These are phyloP conservation scores for Eutolmus rufibarbis DNA, from an alignment of 2,888 invertebrate species.

Conservation along the genomic window DNA sequence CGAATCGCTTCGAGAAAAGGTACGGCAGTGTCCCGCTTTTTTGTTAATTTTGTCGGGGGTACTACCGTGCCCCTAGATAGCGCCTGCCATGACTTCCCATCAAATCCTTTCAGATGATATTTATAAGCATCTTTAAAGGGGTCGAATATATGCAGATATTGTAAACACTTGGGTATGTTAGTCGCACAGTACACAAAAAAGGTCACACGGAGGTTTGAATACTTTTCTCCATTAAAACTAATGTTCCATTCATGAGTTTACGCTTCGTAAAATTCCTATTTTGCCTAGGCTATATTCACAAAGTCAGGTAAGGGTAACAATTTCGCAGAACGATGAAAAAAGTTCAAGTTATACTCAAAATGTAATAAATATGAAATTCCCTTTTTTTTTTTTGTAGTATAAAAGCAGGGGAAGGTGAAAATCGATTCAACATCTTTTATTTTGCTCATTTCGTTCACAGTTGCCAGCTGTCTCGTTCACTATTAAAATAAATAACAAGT, in stretches of 20 bases:
- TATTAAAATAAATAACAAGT: background rate
- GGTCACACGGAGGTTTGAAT: background rate
- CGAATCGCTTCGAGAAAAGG: too few relatives aligned
- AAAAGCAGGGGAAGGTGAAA: background rate
- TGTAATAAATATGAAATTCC: background rate
- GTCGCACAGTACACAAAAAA: background rate
- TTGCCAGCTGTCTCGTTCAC: background rate
- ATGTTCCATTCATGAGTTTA: slow-evolving; percentile 38
- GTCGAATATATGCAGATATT: too few relatives aligned
- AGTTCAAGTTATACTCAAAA: background rate
- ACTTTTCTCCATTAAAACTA: slow-evolving; percentile 29
- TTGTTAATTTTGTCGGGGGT: too few relatives aligned
- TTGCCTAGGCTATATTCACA: background rate
- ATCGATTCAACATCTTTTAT: background rate
- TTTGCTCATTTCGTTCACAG: background rate
- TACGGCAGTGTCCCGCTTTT: too few relatives aligned
- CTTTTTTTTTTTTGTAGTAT: too few relatives aligned
- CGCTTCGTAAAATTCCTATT: slow-evolving; percentile 21
- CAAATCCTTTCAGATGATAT: too few relatives aligned
- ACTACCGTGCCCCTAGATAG: too few relatives aligned
- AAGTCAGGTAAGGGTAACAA: background rate
- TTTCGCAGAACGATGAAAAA: background rate
- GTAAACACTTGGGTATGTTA: background rate
- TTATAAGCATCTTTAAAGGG: background rate
- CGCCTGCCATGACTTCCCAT: too few relatives aligned